Evolutionary conservation across 2,797 vertebrate genomes (phyloP).

Genomic region (Prionace glauca): DNA sequence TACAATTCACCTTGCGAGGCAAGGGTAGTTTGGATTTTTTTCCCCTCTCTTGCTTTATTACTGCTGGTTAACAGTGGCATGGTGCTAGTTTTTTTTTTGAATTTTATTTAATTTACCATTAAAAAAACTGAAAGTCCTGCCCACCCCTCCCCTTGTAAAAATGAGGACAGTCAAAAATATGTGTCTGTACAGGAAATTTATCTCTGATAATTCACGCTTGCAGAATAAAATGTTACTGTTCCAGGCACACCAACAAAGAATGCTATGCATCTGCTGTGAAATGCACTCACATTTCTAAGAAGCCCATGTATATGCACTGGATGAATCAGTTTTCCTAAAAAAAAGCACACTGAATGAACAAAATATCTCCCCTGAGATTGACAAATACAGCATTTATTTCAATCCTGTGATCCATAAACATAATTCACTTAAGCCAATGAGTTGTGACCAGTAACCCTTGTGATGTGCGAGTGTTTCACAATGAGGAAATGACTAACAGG

Average conservation of each 20-base stretch:
- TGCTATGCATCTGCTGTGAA: neutral
- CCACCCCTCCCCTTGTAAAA: neutral
- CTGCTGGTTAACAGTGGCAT: neutral
- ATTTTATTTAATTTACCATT: neutral
- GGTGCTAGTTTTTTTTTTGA: neutral
- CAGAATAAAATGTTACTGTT: neutral
- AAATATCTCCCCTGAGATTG: neutral
- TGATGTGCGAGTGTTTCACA: neutral
- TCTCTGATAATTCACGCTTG: neutral
- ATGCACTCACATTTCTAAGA: neutral
- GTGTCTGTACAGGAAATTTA: neutral
- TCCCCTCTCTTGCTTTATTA: neutral
- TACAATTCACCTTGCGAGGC: neutral
- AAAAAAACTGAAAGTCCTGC: neutral
- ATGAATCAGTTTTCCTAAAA: neutral
- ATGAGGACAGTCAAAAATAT: neutral
- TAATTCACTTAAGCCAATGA: neutral
- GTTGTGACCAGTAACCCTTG: neutral
- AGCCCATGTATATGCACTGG: neutral
- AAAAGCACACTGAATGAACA: slow-evolving; percentile 18
- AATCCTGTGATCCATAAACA: neutral
- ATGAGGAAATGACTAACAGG: neutral
- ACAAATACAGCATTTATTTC: neutral
- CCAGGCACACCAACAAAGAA: neutral
- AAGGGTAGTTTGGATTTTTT: neutral